Percentiles rank a stretch among this genome's conserved stretches.
These are phyloP conservation scores for Temnothorax rugatulus DNA, from an alignment of 2,888 invertebrate genomes.

Conservation along the genomic window DNA sequence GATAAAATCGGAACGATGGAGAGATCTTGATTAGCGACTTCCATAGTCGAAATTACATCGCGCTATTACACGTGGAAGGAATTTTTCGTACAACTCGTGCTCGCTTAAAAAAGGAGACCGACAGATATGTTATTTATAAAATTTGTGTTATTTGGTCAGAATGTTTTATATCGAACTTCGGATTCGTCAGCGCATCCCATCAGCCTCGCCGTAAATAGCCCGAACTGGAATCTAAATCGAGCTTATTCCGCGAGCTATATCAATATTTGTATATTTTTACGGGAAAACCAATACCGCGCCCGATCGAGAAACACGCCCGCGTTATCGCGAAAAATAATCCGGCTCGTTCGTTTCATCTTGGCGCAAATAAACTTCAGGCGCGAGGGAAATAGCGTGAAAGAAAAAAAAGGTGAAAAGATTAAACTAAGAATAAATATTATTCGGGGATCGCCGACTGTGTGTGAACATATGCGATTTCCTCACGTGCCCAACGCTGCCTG, in stretches of 20 bases:
- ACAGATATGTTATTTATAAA: background rate
- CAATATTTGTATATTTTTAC: constrained; percentile 36
- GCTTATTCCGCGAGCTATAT: constrained; percentile 30
- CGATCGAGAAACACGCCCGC: constrained; percentile 10
- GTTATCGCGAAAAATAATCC: constrained; percentile 34
- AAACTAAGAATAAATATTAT: background rate
- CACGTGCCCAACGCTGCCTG: background rate
- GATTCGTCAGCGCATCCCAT: constrained; percentile 8
- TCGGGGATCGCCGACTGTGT: background rate
- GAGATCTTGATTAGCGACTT: constrained; percentile 30
- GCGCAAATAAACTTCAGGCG: constrained; percentile 12
- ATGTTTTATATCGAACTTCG: background rate
- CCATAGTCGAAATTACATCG: background rate
- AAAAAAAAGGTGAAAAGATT: background rate
- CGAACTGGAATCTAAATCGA: constrained; percentile 38
- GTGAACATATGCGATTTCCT: background rate
- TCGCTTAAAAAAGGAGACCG: background rate
- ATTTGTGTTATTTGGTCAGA: constrained; percentile 5
- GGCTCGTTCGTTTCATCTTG: background rate
- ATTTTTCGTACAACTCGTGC: background rate
- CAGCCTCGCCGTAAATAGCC: constrained; percentile 32
- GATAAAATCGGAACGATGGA: background rate
- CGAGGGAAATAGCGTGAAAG: background rate
- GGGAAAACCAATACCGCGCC: constrained; percentile 24
- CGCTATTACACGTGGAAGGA: too few species aligned